Base-by-base conservation (phyloP, 2,888 invertebrate genomes). In the Microctonus brassicae region DNA sequence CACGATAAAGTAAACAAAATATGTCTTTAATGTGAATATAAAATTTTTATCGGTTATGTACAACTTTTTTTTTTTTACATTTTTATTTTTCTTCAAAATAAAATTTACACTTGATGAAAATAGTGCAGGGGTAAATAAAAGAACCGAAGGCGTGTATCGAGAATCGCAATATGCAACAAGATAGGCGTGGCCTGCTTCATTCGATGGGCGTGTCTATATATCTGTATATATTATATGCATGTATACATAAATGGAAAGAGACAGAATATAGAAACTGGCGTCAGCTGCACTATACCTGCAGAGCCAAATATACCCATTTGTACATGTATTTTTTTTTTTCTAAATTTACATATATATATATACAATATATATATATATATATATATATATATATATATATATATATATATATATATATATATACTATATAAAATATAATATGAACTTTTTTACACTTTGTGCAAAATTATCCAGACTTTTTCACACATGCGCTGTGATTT, bases 71-170 rank as follows among this genome's bases (percentile, higher is more conserved):
- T n/a, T n/a, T n/a, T 20, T 17, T 17, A 6, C 17, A n/a, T 36
- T 17, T 47, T 20, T 7, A 2, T 3, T 17, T 4, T 1, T 47
- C 6, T 2, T 47, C 17, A n/a, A 47, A 17, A 47, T 47, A 47
- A 47, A 47, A n/a, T 47, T 47, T 17, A n/a, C 47, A 47, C 47
- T 17, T 4, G 17, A 47, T 47, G 20, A 47, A 47, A 47, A 47
- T 1, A 47, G 20, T 47, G 7, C 17, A 47, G 47, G 47, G 47
- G 17, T 47, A 17, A 47, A 47, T 17, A 63, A 47, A 22, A 20
- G 34, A 60, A 69, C 62, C 72, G 76, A 78, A 76, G 79, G 77
- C 78, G 78, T 73, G 77, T 71, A n/a, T n/a, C n/a, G n/a, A 52
- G 39, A 60, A 55, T 34, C 53, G 34, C 55, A 42, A 64, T 64